These are phyloP conservation scores for Tachysurus fulvidraco DNA, from an alignment of 2,113 vertebrate genomes.

Conservation along the genomic window DNA sequence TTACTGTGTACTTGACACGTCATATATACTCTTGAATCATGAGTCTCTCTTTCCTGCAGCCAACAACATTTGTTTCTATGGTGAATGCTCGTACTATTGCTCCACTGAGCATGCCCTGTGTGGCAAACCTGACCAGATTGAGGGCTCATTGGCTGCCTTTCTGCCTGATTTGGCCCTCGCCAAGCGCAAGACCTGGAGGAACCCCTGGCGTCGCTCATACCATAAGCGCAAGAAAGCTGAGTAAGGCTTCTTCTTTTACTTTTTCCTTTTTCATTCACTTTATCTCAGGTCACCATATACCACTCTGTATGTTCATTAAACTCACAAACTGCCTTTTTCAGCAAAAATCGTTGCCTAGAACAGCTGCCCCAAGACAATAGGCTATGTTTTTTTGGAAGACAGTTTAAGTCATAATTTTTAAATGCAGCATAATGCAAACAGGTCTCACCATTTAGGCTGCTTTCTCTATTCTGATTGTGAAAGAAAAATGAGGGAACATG, in stretches of 20 bases:
- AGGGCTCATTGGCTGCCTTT: conserved; percentile 93
- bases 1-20: no score
- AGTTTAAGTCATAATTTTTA: conserved; percentile 9
- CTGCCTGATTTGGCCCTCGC: conserved; percentile 90
- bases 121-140: conserved; percentile 92
- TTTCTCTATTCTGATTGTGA: not conserved
- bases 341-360: conserved; percentile 28
- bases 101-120: conserved; percentile 95
- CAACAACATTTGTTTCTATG: conserved; percentile 97
- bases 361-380: conserved; percentile 40
- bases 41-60: conserved; percentile 67
- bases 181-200: conserved; percentile 96
- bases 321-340: conserved; percentile 46
- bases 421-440: conserved; percentile 1
- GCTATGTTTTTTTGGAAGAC: conserved; percentile 5
- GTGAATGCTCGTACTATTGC: conserved; percentile 98
- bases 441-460: not conserved
- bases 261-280: conserved; percentile 4
- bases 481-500: not conserved
- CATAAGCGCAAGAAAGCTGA: conserved; percentile 99
- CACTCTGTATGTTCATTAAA: conserved; percentile 52
- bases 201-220: conserved; percentile 96
- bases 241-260: conserved; percentile 70
- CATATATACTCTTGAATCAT: no score
- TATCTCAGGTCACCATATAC: conserved; percentile 52